These are phyloP conservation scores for Haliaeetus leucogaster DNA, from an alignment of 2,113 vertebrate species.

Conservation along the genomic window DNA sequence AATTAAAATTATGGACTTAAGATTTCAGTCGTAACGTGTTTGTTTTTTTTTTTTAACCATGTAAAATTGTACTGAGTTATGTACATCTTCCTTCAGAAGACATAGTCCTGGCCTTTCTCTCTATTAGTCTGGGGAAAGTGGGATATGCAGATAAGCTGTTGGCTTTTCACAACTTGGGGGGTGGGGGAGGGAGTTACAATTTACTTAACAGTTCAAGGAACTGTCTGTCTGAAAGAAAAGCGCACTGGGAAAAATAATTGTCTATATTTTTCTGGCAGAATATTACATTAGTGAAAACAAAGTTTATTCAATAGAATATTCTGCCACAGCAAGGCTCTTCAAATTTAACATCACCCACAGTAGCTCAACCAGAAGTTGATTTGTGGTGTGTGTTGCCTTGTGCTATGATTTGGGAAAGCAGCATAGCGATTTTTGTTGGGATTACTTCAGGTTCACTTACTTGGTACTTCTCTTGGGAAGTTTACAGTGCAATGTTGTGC, in stretches of 20 bases:
- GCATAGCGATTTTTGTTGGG: background rate
- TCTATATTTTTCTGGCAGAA: background rate
- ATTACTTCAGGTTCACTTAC: background rate
- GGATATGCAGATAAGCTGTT: background rate
- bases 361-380: background rate
- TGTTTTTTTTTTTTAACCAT: too few relatives aligned
- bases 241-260: background rate
- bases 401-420: background rate
- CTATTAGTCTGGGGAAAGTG: background rate
- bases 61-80: background rate
- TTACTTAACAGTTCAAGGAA: background rate
- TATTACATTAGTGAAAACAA: background rate
- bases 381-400: background rate
- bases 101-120: background rate
- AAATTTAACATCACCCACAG: background rate
- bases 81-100: background rate
- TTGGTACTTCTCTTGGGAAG: background rate
- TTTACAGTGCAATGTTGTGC: too few relatives aligned
- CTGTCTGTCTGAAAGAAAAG: background rate
- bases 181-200: background rate
- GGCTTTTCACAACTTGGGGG: background rate
- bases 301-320: background rate
- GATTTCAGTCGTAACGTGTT: background rate
- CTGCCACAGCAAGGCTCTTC: background rate
- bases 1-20: background rate